Base-by-base conservation (phyloP, 1,140 invertebrate species). In the Papilio xuthus region DNA sequence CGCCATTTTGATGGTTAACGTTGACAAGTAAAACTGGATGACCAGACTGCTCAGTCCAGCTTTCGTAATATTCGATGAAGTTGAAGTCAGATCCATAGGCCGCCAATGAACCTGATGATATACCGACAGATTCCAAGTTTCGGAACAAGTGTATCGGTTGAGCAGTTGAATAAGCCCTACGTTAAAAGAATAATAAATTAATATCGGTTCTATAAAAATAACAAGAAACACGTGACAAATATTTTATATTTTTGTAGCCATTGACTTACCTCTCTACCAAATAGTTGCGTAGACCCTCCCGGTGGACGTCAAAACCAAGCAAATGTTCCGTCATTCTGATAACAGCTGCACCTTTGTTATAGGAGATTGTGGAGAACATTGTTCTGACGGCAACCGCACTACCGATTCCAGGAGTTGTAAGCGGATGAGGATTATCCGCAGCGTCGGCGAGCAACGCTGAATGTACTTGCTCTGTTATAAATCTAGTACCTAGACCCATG, bases 321-420 rank as follows among this genome's bases (percentile, higher is more conserved):
- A 96, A 95, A 84, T 96, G 95, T 81, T 96, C 94, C 84, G 97
- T 96, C 97, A 98, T 98, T 79, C 97, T 94, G 20, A 98, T 96
- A 15, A 98, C 88, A 13, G 95, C 93, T 1, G 95, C 96, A 28
- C 95, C 96, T 88, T 96, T 96, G 75, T 95, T 95, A 80, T 96
- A 96, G 1, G 95, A 94, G 72, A 96, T 94, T 15, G 90, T 93
- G 23, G 94, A 94, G 80, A 96, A 96, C 91, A 95, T 96, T 9
- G 87, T 87, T 7, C 90, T 88, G 1, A 96, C 91, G 76, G 95
- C 89, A 0, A 83, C 85, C 0, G 95, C 94, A 12, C 93, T 94
- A 74, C 93, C 92, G 8, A 95, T 89, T 69, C 87, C 82, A 23
- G 88, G 80, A 79, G 95, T 93, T 37, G 88, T 97, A 69, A 96